A percentile compares a stretch with the other conserved stretches of the same genome.
These are phyloP conservation scores for Chloroceryle aenea DNA, from an alignment of 2,113 vertebrate species.

Conservation along the genomic window DNA sequence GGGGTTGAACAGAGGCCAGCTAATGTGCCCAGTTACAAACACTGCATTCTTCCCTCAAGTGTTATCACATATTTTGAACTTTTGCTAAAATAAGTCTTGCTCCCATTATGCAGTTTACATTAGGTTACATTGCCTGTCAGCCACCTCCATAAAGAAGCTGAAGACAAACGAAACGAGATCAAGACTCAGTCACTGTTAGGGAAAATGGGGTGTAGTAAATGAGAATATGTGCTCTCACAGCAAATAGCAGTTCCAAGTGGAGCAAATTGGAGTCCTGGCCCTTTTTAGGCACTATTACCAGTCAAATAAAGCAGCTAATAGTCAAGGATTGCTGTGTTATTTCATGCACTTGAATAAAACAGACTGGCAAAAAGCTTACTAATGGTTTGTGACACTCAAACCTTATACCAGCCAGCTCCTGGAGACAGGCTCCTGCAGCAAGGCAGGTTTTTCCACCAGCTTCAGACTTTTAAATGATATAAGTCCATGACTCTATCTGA, in stretches of 20 bases:
- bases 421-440: background rate
- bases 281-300: conserved; percentile 24
- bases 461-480: background rate
- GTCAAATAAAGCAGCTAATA: conserved; percentile 54
- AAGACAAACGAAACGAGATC: background rate
- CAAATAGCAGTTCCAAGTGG: background rate
- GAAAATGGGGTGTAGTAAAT: too few species aligned
- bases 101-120: background rate
- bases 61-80: background rate
- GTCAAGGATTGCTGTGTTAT: conserved; percentile 35
- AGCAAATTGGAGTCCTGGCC: conserved; percentile 4
- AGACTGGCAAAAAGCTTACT: background rate
- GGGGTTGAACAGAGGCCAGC: background rate
- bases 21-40: too few species aligned
- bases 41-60: background rate
- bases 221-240: background rate
- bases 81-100: background rate
- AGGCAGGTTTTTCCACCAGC: background rate
- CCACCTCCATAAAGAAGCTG: background rate
- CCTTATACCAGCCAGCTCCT: background rate
- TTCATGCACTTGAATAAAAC: background rate
- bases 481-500: background rate
- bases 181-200: background rate
- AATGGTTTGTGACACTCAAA: background rate
- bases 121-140: background rate